phyloP scores from a whole-genome alignment of 2,888 invertebrate genomes.

The Cecidostiba fungosa region DNA sequence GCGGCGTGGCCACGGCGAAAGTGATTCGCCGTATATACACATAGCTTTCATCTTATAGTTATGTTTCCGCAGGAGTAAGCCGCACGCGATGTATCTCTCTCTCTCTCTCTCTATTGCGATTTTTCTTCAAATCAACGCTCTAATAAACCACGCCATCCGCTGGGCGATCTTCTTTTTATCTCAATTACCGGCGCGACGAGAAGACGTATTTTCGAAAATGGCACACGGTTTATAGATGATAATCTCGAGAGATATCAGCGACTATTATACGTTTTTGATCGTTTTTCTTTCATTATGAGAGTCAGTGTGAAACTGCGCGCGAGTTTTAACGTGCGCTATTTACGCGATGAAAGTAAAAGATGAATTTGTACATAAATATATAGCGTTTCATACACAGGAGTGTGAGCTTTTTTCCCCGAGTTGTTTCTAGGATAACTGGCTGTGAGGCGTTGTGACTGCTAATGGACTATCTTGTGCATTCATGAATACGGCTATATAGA shows the following conservation, averaged over 20 bases:
- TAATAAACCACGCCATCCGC: slow-evolving; percentile 25
- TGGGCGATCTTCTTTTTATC: background rate
- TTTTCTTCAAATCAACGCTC: slow-evolving; percentile 46
- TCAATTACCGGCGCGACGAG: background rate
- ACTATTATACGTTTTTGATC: background rate
- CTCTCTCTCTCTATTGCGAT: background rate
- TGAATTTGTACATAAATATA: background rate
- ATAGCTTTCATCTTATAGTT: slow-evolving; percentile 33
- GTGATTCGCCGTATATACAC: slow-evolving; percentile 68
- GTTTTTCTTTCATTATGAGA: background rate
- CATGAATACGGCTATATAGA: too few species aligned
- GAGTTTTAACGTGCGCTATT: background rate
- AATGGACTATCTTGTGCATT: background rate
- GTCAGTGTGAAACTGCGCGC: background rate
- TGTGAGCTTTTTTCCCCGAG: background rate
- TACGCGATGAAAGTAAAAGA: background rate
- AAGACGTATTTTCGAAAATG: slow-evolving; percentile 8
- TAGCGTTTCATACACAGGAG: background rate
- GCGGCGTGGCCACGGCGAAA: slow-evolving; percentile 75
- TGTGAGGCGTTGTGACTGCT: background rate
- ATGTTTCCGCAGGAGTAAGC: slow-evolving; percentile 23
- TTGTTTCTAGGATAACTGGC: background rate
- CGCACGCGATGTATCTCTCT: background rate
- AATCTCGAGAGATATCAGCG: background rate
- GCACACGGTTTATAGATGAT: background rate